Conservation (phyloP, 1,140 invertebrate genomes). For the Paracyclopina nana region DNA sequence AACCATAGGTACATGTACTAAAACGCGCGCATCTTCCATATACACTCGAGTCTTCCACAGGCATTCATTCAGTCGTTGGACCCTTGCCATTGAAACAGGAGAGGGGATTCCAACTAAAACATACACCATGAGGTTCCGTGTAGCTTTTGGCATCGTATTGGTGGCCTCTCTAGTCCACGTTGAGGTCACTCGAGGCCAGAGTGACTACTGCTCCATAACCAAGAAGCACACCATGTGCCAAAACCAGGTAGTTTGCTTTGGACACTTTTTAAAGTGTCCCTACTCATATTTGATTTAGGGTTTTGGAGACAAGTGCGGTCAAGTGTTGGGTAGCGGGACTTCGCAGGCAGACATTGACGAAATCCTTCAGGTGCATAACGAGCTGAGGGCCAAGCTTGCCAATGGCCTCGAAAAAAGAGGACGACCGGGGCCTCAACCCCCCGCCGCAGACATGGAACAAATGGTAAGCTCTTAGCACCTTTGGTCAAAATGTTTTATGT, state of each 20-base stretch:
- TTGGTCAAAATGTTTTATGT: too few species aligned
- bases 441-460: constrained; percentile 53
- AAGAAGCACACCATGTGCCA: background rate
- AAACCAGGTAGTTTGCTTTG: background rate
- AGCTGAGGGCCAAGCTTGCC: constrained; percentile 50
- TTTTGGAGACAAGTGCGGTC: background rate
- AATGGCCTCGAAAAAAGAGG: constrained; percentile 41
- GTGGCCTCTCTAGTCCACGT: too few species aligned
- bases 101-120: too few species aligned
- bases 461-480: too few species aligned
- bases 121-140: too few species aligned
- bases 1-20: too few species aligned
- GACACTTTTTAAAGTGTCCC: background rate
- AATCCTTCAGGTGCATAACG: constrained; percentile 37
- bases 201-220: background rate
- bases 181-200: too few species aligned
- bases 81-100: too few species aligned
- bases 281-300: background rate
- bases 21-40: too few species aligned
- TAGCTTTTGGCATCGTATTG: too few species aligned
- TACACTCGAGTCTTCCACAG: too few species aligned
- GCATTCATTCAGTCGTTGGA: too few species aligned
- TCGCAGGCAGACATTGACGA: background rate
- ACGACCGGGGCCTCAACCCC: constrained; percentile 39
- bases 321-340: background rate